Evolutionary conservation across 2,113 vertebrate genomes (phyloP).

Genomic region (Anhinga rufa): DNA sequence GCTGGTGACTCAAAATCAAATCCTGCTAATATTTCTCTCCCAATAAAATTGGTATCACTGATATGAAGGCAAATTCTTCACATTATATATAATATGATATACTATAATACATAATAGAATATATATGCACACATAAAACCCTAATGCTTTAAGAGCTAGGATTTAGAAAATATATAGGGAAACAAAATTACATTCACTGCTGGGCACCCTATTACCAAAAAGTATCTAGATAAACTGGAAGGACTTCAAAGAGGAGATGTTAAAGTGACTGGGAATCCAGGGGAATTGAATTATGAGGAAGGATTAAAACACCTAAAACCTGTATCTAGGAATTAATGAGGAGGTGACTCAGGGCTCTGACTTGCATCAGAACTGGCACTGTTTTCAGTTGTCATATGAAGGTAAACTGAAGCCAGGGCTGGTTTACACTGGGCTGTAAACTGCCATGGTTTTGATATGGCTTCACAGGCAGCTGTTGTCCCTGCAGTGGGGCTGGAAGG

Average conservation of each 20-base stretch:
- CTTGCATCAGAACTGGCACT: not conserved
- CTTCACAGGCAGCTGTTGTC: not conserved
- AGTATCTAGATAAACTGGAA: not conserved
- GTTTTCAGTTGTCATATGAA: not conserved
- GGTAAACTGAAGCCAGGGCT: not conserved
- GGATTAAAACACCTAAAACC: not conserved
- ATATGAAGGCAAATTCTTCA: conserved; percentile 21
- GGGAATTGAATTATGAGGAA: not conserved
- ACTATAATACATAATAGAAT: not conserved
- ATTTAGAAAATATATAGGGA: conserved; percentile 19
- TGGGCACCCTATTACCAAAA: not conserved
- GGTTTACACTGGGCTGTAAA: not conserved
- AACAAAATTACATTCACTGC: not conserved
- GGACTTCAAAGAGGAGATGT: not conserved
- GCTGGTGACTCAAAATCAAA: conserved; percentile 38
- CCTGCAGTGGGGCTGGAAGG: fast-evolving
- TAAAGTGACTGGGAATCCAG: not conserved
- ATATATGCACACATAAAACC: not conserved
- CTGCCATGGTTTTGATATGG: not conserved
- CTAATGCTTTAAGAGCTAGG: conserved; percentile 33
- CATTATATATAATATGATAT: not conserved
- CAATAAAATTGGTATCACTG: conserved; percentile 27
- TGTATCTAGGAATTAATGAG: not conserved
- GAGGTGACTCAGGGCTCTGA: not conserved
- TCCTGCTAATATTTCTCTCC: conserved; percentile 37